A percentile compares a stretch with the other conserved stretches of the same genome.
Evolutionary conservation across 2,888 invertebrate genomes (phyloP).

Genomic region (Diabrotica balteata): DNA sequence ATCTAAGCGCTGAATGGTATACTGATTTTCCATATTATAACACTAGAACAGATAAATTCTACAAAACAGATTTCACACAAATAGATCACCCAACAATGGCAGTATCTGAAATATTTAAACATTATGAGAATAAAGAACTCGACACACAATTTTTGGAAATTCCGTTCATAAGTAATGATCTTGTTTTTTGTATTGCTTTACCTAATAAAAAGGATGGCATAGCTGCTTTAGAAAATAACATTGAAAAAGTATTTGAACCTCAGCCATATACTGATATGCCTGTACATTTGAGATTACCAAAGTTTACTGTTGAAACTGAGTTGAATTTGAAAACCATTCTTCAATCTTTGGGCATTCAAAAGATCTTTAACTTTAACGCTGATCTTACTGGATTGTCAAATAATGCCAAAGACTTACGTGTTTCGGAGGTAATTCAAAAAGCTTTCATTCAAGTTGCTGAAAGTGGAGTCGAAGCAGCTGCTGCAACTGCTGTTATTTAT

Average conservation of each 20-base stretch:
- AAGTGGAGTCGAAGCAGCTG: conserved; percentile 54
- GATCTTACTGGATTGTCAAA: conserved; percentile 48
- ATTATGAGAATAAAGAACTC: conserved; percentile 47
- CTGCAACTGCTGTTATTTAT: conserved; percentile 46
- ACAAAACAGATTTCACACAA: conserved; percentile 35
- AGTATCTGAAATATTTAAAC: conserved; percentile 41
- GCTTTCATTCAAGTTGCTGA: conserved; percentile 56
- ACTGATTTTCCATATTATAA: conserved; percentile 40
- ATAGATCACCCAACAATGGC: conserved; percentile 51
- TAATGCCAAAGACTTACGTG: conserved; percentile 40
- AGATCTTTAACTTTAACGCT: conserved; percentile 38
- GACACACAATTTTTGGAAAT: conserved; percentile 52
- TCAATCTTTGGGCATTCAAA: conserved; percentile 43
- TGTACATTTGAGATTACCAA: conserved; percentile 42
- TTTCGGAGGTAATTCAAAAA: conserved; percentile 54
- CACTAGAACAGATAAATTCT: conserved; percentile 46
- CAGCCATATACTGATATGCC: conserved; percentile 16
- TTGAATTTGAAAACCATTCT: conserved; percentile 43
- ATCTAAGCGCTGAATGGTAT: conserved; percentile 53
- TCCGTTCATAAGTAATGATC: conserved; percentile 38
- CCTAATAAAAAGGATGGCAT: conserved; percentile 46
- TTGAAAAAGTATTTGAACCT: conserved; percentile 33
- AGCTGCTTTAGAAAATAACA: conserved; percentile 33
- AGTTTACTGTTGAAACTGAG: conserved; percentile 41
- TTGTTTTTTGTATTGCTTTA: conserved; percentile 42